Evolutionary conservation across 2,113 vertebrate genomes (phyloP), one percentile per base, ranked within the genome.

Genomic region (Diadophis punctatus): DNA sequence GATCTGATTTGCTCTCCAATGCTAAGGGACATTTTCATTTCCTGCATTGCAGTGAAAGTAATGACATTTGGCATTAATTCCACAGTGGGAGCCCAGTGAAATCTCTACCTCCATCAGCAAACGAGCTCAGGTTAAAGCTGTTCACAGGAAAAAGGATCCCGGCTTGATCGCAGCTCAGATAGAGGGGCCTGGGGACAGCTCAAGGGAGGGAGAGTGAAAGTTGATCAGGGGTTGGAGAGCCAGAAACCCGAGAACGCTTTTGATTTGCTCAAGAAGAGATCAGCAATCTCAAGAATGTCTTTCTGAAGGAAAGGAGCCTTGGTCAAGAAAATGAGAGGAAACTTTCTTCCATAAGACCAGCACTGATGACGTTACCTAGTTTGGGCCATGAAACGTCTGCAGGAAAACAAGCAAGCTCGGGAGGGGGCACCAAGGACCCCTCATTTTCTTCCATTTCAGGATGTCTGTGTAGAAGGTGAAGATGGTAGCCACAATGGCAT

Each of bases 261-360:
- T 84, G 55, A 49, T 90, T 89, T 85, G 91, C 91, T 60, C 58
- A 90, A 91, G 94, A 63, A 16, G 20, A 10, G 48, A 51, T 92
- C 92, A 84, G 93, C 93, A 74, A 80, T 34, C 91, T 86, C 43
- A 14, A 63, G 23, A 55, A 86, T 90, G 95, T 56, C 53, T 90
- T 7, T 34, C 34, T 93, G 43, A 56, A 0, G 53, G n/a, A 51
- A 20, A 48, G 86, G 92, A 96, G 84, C 80, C 52, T 34, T 86
- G 8, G 23, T 84, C 90, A 43, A 56, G 88, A 93, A 58, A 16
- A 20, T 1, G 0, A 52, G 52, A 68, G 85, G 9, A 93, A 93
- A 91, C 94, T 93, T 80, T 23, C 63, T 68, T 1, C 30, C 63
- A 18, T 2, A 30, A 63, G 25, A 4, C 8, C 1, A 30, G 58